These are phyloP conservation scores for Torymus aiolomorphi DNA, from an alignment of 2,888 invertebrate genomes.

Conservation along the genomic window DNA sequence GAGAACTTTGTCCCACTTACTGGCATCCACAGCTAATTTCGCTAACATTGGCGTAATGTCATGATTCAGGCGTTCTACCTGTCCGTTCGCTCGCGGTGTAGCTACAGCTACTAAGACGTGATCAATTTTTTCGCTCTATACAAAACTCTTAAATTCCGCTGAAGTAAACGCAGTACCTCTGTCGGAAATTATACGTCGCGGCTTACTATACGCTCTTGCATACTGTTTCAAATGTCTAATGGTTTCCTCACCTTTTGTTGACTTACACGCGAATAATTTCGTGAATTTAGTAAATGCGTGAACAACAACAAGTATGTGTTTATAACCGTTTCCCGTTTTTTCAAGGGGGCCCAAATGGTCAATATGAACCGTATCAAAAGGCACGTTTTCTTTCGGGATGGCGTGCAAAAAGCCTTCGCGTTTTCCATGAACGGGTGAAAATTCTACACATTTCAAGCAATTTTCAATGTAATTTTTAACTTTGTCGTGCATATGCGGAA, in stretches of 20 bases:
- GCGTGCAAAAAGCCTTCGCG: too few species aligned
- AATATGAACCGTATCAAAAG: too few species aligned
- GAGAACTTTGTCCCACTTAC: slow-evolving; percentile 36
- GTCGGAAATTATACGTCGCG: slow-evolving; percentile 68
- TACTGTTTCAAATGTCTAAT: slow-evolving; percentile 61
- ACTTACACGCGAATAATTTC: slow-evolving; percentile 57
- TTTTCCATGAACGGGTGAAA: slow-evolving; percentile 58
- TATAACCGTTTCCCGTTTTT: too few species aligned
- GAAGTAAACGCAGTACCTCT: slow-evolving; percentile 71
- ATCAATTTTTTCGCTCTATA: slow-evolving; percentile 62
- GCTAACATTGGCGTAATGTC: slow-evolving; percentile 61
- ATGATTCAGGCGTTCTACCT: slow-evolving; percentile 63
- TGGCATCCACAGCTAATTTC: slow-evolving; percentile 56
- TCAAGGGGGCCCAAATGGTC: too few species aligned
- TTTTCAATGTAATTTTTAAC: slow-evolving; percentile 71
- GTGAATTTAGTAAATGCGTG: background rate
- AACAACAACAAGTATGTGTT: too few species aligned
- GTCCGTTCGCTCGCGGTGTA: slow-evolving; percentile 68
- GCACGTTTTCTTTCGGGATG: too few species aligned
- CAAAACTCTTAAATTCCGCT: slow-evolving; percentile 66
- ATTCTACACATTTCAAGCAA: slow-evolving; percentile 72
- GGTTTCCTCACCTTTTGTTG: slow-evolving; percentile 61
- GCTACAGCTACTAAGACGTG: slow-evolving; percentile 65
- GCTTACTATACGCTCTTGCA: slow-evolving; percentile 62
- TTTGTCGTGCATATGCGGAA: slow-evolving; percentile 69